Conservation (phyloP, 2,113 vertebrate genomes). For the Tichodroma muraria region DNA sequence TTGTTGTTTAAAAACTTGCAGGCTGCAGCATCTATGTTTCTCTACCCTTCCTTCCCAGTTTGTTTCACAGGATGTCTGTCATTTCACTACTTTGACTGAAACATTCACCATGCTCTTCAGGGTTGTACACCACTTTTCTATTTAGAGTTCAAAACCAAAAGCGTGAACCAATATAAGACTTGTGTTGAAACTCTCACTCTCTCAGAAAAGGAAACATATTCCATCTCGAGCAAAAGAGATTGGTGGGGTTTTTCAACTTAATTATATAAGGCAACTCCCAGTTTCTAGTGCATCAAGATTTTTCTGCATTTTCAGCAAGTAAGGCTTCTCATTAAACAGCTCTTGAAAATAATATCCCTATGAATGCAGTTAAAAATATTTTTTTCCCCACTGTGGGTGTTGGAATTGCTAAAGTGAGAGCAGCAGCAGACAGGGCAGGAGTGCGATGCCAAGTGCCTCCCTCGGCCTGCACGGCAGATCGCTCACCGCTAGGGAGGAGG, state of each 20-base stretch:
- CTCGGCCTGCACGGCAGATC: background rate
- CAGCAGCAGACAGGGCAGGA: background rate
- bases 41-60: background rate
- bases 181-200: background rate
- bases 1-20: background rate
- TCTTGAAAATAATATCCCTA: background rate
- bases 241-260: background rate
- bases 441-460: background rate
- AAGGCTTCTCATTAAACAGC: background rate
- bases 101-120: background rate
- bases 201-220: background rate
- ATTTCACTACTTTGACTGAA: background rate
- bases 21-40: background rate
- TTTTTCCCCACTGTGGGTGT: background rate
- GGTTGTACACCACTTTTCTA: background rate
- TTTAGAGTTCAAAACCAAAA: background rate
- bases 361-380: background rate
- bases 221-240: background rate
- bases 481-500: constrained; percentile 86
- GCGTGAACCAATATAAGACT: background rate
- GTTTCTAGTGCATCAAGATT: background rate
- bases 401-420: background rate
- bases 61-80: background rate
- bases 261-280: background rate
- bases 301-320: background rate